phyloP scores from a whole-genome alignment of 2,888 invertebrate species.

The Trachelus troglodyta region DNA sequence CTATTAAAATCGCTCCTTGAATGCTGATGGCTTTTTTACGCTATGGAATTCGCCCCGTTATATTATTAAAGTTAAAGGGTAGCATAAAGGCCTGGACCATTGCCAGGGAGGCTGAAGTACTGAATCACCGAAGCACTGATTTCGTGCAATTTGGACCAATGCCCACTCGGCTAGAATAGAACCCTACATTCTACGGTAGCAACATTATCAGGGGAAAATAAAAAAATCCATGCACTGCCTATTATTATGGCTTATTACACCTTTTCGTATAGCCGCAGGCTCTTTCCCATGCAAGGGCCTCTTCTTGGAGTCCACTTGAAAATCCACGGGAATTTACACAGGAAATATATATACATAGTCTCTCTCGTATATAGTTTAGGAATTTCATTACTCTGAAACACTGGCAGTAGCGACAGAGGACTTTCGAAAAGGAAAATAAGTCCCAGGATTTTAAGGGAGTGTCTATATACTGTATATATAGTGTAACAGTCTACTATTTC shows the following conservation, averaged over 20 bases:
- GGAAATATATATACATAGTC: background rate
- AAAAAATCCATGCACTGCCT: background rate
- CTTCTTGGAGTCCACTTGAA: background rate
- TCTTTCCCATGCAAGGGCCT: background rate
- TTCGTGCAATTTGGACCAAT: background rate
- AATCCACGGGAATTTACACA: background rate
- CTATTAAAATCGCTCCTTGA: conserved; percentile 17
- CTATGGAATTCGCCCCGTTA: conserved; percentile 31
- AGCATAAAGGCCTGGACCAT: conserved; percentile 34
- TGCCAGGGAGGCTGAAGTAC: conserved; percentile 45
- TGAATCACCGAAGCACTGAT: conserved; percentile 11
- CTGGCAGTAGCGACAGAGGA: background rate
- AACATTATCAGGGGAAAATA: background rate
- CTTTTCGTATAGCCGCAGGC: background rate
- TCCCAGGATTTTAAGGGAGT: background rate
- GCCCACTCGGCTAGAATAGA: conserved; percentile 4
- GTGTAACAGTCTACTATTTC: background rate
- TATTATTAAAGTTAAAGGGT: background rate
- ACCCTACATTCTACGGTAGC: conserved; percentile 24
- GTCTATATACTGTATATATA: background rate
- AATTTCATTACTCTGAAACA: background rate
- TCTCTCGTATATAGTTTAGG: background rate
- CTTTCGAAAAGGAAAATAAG: background rate
- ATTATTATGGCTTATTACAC: conserved; percentile 49
- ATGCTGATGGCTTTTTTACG: conserved; percentile 46